phyloP scores from a whole-genome alignment of 30 jellyfish, hydroid and myxozoan genomes.

The Turritopsis dohrnii region DNA sequence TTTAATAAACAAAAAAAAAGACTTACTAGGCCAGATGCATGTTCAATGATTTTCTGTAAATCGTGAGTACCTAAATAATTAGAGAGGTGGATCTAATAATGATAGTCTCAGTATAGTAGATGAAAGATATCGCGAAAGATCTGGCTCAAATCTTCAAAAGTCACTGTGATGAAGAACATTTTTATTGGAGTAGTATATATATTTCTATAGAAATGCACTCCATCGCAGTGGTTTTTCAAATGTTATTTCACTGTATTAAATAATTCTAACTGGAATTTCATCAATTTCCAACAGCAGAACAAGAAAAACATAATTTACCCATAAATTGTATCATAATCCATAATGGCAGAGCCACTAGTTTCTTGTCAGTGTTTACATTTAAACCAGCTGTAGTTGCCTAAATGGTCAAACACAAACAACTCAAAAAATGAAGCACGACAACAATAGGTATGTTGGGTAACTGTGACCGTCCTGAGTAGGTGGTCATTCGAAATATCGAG shows the following conservation, averaged over 20 bases:
- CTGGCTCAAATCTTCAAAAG: too few relatives aligned
- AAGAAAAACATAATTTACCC: slow-evolving; percentile 35
- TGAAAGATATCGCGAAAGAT: neutral
- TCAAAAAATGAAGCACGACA: neutral
- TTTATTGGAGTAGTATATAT: too few relatives aligned
- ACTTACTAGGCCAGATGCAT: slow-evolving; percentile 39
- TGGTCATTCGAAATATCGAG: neutral
- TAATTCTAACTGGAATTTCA: neutral
- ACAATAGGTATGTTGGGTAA: neutral
- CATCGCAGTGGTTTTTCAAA: too few relatives aligned
- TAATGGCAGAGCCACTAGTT: slow-evolving; percentile 48
- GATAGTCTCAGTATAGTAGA: neutral
- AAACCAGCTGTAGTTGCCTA: slow-evolving; percentile 59
- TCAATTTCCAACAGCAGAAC: neutral
- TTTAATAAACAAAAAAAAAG: too few relatives aligned
- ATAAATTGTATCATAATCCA: slow-evolving; percentile 63
- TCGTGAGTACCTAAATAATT: slow-evolving; percentile 31
- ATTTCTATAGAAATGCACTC: too few relatives aligned
- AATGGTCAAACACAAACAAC: neutral
- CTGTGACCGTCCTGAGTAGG: neutral
- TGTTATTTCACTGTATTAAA: too few relatives aligned
- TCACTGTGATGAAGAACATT: too few relatives aligned
- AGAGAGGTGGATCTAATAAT: neutral
- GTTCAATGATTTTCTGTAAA: slow-evolving; percentile 25
- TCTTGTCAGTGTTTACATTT: slow-evolving; percentile 39